Conservation (phyloP, 2,797 vertebrate species). For the Tiaroga cobitis region DNA sequence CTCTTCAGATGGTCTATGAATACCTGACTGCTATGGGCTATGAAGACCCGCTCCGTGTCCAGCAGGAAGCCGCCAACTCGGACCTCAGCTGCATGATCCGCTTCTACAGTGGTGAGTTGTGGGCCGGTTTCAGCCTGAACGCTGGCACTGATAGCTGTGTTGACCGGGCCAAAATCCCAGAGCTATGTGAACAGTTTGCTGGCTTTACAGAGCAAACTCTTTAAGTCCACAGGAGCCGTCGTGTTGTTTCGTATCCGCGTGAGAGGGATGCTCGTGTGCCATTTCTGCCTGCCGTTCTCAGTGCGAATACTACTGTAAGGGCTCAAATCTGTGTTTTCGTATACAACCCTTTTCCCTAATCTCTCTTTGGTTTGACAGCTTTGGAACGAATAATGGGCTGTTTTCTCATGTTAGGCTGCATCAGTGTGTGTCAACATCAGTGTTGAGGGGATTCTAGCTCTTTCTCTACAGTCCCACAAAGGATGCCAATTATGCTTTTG, state of each 20-base stretch:
- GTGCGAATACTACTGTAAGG: not conserved
- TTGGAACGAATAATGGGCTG: slow-evolving; percentile 7
- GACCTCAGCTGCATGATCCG: slow-evolving; percentile 98
- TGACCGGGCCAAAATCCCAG: not conserved
- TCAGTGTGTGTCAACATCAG: slow-evolving; percentile 34
- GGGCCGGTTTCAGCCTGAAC: not conserved
- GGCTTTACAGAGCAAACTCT: slow-evolving; percentile 21
- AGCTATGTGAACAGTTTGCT: not conserved
- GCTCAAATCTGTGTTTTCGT: slow-evolving; percentile 18
- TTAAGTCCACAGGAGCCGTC: not conserved
- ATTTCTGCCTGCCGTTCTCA: not conserved
- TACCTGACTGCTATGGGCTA: slow-evolving; percentile 90
- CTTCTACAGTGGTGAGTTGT: slow-evolving; percentile 92
- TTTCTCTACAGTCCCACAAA: slow-evolving; percentile 29
- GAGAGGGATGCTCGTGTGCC: not conserved
- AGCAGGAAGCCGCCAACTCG: slow-evolving; percentile 91
- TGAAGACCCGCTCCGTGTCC: slow-evolving; percentile 85
- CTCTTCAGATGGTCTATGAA: slow-evolving; percentile 93
- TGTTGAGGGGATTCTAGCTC: not conserved
- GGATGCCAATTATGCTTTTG: slow-evolving; percentile 36
- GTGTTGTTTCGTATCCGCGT: not conserved
- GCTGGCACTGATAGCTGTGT: not conserved
- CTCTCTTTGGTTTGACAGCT: slow-evolving; percentile 37
- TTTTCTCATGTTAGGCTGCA: slow-evolving; percentile 27
- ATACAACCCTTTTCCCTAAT: not conserved